Conservation (phyloP, 2,797 vertebrate species). For the Semaprochilodus insignis region DNA sequence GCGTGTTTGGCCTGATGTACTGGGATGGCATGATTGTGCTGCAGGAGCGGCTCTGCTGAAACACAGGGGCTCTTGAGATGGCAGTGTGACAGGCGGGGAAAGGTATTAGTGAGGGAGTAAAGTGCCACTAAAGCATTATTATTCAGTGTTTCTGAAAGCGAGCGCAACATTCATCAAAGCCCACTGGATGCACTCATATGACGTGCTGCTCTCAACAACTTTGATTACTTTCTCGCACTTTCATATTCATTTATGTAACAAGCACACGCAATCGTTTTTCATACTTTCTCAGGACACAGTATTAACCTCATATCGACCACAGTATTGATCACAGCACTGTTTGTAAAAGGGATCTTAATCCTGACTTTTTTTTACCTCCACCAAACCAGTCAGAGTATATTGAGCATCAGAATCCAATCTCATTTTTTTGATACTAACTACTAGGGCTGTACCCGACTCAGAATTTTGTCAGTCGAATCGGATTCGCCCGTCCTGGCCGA, state of each 20-base stretch:
- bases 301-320: too few relatives aligned
- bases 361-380: too few relatives aligned
- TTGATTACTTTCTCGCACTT: constrained; percentile 21
- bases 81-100: constrained; percentile 56
- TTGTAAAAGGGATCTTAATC: too few relatives aligned
- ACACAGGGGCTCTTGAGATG: constrained; percentile 61
- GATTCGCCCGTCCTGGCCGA: too few relatives aligned
- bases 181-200: constrained; percentile 33
- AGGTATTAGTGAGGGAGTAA: constrained; percentile 66
- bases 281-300: not conserved
- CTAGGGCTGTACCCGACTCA: too few relatives aligned
- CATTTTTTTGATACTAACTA: too few relatives aligned
- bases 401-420: too few relatives aligned
- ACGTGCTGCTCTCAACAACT: constrained; percentile 19
- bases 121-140: constrained; percentile 58
- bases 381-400: too few relatives aligned
- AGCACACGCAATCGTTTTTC: not conserved
- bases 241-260: constrained; percentile 5
- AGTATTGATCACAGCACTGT: too few relatives aligned
- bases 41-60: constrained; percentile 43
- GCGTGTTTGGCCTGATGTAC: constrained; percentile 41
- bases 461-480: too few relatives aligned
- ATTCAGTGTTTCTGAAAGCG: constrained; percentile 42
- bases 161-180: constrained; percentile 54
- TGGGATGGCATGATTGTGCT: constrained; percentile 30